Evolutionary conservation across 1,140 invertebrate genomes (phyloP), one percentile per base, ranked within the genome.

Genomic region (Aporrectodea caliginosa): DNA sequence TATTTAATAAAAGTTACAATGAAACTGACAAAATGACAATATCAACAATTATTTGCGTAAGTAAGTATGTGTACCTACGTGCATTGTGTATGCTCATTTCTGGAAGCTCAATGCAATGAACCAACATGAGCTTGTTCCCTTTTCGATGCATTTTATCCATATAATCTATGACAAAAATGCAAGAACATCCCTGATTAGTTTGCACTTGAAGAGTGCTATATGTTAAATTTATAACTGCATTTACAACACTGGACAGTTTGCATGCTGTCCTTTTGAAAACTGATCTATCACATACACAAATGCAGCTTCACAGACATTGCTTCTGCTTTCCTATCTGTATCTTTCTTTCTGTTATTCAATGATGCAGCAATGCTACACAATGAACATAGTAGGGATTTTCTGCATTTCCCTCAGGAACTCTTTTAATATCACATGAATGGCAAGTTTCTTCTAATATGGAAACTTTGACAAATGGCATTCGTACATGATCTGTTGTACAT

Each of bases 71-170:
- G 14, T 1, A 68, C 76, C 31, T 69, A 75, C 80, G 31, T 74
- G 75, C 80, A 79, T 68, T 68, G 31, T 78, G 32, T 22, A 73
- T 35, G 1, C 35, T 58, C 78, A 79, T 75, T 29, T 81, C 75
- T 34, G 80, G 80, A 6, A 81, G 77, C 58, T 82, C 81, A 29
- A 81, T 75, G 72, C 80, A 81, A 29, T 81, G 80, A 27, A 81
- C 77, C 31, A 81, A 75, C n/a, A 81, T 76, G 1, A 81, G 73
- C 58, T 76, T 75, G 71, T 81, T 81, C 29, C 80, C 80, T 16
- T 76, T 70, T 29, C 77, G 34, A 69, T 81, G 80, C 32, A 78
- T 72, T 35, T 58, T 74, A 43, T 81, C 35, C 31, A 81, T 27
- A 71, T 81, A 81, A 69, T 33, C 80, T 81, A 68, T 31, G 78